Evolutionary conservation across 2,797 vertebrate genomes (phyloP).

Genomic region (Microchirus variegatus): DNA sequence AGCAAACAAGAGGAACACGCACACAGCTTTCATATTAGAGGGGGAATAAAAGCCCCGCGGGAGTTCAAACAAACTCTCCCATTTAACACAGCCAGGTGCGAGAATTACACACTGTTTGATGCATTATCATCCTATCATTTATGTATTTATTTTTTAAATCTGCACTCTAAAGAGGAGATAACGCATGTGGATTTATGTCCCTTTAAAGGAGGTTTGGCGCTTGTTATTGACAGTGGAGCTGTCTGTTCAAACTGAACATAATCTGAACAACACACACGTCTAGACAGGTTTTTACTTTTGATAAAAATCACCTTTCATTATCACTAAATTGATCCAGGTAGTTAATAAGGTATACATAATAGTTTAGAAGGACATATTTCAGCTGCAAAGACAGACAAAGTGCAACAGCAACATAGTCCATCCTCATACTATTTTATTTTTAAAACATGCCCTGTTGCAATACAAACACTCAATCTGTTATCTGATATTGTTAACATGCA

Average conservation of each 20-base stretch:
- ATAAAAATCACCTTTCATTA: too few relatives aligned
- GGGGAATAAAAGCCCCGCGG: constrained; percentile 41
- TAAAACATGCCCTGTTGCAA: constrained; percentile 60
- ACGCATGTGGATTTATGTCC: constrained; percentile 24
- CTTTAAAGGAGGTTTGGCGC: constrained; percentile 21
- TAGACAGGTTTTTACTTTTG: neutral
- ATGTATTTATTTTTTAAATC: constrained; percentile 19
- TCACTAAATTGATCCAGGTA: too few relatives aligned
- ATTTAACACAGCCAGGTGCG: constrained; percentile 60
- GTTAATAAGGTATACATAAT: too few relatives aligned
- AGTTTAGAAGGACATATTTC: constrained; percentile 11
- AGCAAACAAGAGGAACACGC: constrained; percentile 60
- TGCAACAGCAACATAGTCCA: constrained; percentile 35
- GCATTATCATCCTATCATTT: constrained; percentile 48
- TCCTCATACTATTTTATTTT: constrained; percentile 59
- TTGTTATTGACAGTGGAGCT: constrained; percentile 10
- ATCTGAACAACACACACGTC: constrained; percentile 5
- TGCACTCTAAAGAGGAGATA: neutral
- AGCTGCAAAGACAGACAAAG: constrained; percentile 23
- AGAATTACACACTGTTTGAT: constrained; percentile 50
- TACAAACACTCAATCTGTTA: constrained; percentile 20
- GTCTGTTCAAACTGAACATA: constrained; percentile 12
- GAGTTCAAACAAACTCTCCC: constrained; percentile 39
- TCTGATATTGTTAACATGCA: neutral
- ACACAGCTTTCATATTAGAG: constrained; percentile 51